These are phyloP conservation scores for Manduca sexta DNA, from an alignment of 1,140 invertebrate genomes.

Conservation along the genomic window DNA sequence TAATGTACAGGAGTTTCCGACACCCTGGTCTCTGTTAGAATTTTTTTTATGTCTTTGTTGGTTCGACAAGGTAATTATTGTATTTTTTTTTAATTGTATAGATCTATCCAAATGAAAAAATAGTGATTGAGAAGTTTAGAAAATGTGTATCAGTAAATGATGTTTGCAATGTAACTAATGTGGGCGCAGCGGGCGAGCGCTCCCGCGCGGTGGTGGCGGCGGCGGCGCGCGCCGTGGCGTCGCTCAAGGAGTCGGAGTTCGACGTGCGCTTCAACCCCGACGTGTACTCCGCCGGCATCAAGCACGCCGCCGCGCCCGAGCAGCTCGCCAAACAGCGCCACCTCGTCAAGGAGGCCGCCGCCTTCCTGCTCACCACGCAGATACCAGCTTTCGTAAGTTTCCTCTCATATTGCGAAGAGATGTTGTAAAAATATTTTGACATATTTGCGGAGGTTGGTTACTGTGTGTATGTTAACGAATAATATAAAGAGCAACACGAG, in stretches of 20 bases:
- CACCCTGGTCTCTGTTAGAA: too few relatives aligned
- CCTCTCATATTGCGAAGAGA: neutral
- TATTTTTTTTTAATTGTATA: too few relatives aligned
- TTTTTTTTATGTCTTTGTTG: too few relatives aligned
- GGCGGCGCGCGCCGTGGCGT: conserved; percentile 92
- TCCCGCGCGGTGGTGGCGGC: conserved; percentile 92
- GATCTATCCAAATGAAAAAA: too few relatives aligned
- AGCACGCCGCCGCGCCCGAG: conserved; percentile 80
- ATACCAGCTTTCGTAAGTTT: conserved; percentile 92
- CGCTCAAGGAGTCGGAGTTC: conserved; percentile 94
- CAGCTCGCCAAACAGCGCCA: conserved; percentile 87
- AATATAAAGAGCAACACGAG: too few relatives aligned
- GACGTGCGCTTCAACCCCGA: conserved; percentile 99
- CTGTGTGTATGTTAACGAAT: too few relatives aligned
- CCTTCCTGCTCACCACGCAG: conserved; percentile 94
- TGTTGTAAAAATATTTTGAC: neutral
- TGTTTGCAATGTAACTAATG: too few relatives aligned
- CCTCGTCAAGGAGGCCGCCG: conserved; percentile 94
- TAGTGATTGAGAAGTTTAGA: too few relatives aligned
- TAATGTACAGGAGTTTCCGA: too few relatives aligned
- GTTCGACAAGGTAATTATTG: too few relatives aligned
- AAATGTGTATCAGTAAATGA: too few relatives aligned
- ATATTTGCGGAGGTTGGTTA: too few relatives aligned
- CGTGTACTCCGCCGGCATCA: conserved; percentile 95
- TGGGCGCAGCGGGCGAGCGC: conserved; percentile 82